Evolutionary conservation across 2,797 vertebrate genomes (phyloP).

Genomic region (Danio jaintianensis): DNA sequence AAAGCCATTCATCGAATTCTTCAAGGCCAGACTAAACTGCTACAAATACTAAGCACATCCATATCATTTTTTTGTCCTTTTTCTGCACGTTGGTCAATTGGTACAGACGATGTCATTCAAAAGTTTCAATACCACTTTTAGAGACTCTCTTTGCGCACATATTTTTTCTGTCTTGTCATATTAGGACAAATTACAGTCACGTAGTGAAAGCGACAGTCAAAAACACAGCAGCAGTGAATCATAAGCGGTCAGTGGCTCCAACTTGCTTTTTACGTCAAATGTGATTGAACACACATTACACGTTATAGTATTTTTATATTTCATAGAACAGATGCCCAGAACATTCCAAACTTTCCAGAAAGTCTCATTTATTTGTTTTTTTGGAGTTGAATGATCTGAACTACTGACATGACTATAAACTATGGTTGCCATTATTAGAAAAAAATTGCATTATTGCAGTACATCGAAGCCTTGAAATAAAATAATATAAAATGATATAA

Average conservation of each 20-base stretch:
- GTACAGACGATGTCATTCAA: conserved; percentile 9
- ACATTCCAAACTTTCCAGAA: conserved; percentile 32
- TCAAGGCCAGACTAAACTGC: conserved; percentile 35
- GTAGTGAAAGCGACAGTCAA: not conserved
- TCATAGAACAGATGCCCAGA: not conserved
- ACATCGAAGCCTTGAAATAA: not conserved
- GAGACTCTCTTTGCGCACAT: not conserved
- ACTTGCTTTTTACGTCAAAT: not conserved
- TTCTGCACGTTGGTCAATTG: not conserved
- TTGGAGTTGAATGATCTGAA: not conserved
- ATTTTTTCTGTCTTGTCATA: not conserved
- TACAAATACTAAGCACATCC: conserved; percentile 13
- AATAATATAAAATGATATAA: too few relatives aligned
- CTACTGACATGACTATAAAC: not conserved
- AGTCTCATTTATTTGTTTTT: conserved; percentile 13
- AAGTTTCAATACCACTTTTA: not conserved
- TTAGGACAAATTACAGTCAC: not conserved
- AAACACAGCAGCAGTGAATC: conserved; percentile 8
- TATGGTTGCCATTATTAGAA: not conserved
- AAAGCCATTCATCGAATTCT: conserved; percentile 15
- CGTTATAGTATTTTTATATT: not conserved
- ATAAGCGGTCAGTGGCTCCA: not conserved
- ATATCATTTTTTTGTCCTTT: not conserved
- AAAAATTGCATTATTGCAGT: not conserved
- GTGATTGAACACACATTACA: conserved; percentile 16